These are phyloP conservation scores for Sesamia inferens DNA, from an alignment of 2,888 invertebrate species.

Conservation along the genomic window DNA sequence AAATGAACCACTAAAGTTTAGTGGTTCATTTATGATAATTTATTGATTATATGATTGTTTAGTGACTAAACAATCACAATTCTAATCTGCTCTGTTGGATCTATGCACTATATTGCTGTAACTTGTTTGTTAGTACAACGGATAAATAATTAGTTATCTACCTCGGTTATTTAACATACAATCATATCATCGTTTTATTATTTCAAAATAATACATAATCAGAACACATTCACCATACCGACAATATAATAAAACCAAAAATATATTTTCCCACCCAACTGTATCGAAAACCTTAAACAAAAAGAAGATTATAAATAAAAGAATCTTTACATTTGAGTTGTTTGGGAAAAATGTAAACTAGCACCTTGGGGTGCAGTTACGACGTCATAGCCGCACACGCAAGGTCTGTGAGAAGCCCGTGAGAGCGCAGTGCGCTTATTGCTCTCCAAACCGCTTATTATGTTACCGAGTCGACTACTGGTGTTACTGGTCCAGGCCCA, in stretches of 20 bases:
- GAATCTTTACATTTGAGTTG: constrained; percentile 36
- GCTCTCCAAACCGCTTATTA: constrained; percentile 77
- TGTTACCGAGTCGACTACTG: constrained; percentile 82
- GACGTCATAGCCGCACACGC: constrained; percentile 72
- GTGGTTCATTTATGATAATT: too few relatives aligned
- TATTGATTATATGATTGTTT: too few relatives aligned
- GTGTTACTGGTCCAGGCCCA: constrained; percentile 79
- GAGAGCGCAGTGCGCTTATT: constrained; percentile 70
- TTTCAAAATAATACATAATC: background rate
- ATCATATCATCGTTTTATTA: constrained; percentile 3
- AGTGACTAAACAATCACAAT: constrained; percentile 4
- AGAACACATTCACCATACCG: background rate
- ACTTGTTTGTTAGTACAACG: constrained; percentile 14
- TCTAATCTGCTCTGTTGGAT: constrained; percentile 15
- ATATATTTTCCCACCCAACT: constrained; percentile 10
- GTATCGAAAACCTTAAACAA: constrained; percentile 15
- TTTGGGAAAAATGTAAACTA: constrained; percentile 59
- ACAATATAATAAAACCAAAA: constrained; percentile 17
- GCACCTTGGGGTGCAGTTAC: constrained; percentile 60
- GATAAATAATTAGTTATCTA: background rate
- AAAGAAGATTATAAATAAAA: constrained; percentile 25
- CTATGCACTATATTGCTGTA: background rate
- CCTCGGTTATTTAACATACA: background rate
- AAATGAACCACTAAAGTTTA: constrained; percentile 14
- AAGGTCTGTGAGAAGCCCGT: constrained; percentile 69